Evolutionary conservation across 2,113 vertebrate species (phyloP), one percentile per base, ranked within the genome.

Genomic region (Chitala chitala): DNA sequence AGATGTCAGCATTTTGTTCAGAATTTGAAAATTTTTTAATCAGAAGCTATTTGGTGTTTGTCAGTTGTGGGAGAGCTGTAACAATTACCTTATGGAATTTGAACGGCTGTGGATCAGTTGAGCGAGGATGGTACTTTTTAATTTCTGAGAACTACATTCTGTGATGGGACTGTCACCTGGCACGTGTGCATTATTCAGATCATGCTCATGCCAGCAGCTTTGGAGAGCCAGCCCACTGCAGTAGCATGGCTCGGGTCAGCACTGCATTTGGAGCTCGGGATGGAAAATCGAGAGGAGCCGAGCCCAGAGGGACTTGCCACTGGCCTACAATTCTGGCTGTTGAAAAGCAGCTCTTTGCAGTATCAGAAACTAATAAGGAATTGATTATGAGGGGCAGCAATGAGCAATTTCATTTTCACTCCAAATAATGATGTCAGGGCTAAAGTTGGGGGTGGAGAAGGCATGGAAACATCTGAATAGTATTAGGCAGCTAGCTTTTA

Each of bases 381-480:
- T 33, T 44, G 36, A 55, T 73, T 42, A 72, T 22, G 8, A 24
- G 9, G 46, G 46, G 38, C 50, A 69, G 13, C 48, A 53, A 56
- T 40, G 31, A 24, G 31, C n/a, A n/a, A 26, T 66, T n/a, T 36
- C 40, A 74, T 53, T 66, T 26, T 38, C 48, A 17, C 12, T 55
- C 31, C 7, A 29, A 54, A 54, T 51, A 51, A 55, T 55, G 50
- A 68, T 50, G 20, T 59, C 72, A 50, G 54, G 15, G 26, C 20
- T 20, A 54, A 51, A 40, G 65, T 53, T 74, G 26, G 31, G 53
- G 22, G 58, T 55, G 42, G 72, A 74, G 69, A 15, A 36, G 20
- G 61, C 38, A 64, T 64, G 36, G 29, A 17, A 33, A 64, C 61
- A n/a, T n/a, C 13, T n/a, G 6, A 26, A 12, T 64, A 36, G 61